Evolutionary conservation across 2,888 invertebrate species (phyloP).

Genomic region (Adela reaumurella): DNA sequence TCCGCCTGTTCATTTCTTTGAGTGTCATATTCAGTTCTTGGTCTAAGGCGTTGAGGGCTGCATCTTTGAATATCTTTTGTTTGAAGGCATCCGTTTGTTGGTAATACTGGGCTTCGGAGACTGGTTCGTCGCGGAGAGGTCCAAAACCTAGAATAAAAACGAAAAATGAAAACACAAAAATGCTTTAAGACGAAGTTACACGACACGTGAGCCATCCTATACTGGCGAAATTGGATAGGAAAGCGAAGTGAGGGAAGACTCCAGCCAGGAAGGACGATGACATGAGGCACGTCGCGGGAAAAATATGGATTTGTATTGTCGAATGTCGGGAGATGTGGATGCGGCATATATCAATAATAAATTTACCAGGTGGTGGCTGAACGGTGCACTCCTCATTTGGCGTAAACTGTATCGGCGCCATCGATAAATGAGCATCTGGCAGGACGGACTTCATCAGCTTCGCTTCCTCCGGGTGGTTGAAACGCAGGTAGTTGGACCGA

Average conservation of each 20-base stretch:
- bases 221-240: too few relatives aligned
- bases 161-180: too few relatives aligned
- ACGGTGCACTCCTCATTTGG: slow-evolving; percentile 31
- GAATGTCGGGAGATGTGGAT: too few relatives aligned
- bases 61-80: slow-evolving; percentile 36
- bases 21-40: slow-evolving; percentile 44
- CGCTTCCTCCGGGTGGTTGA: slow-evolving; percentile 90
- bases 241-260: too few relatives aligned
- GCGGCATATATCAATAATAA: too few relatives aligned
- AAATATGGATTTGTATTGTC: too few relatives aligned
- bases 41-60: slow-evolving; percentile 32
- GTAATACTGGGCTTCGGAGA: slow-evolving; percentile 23
- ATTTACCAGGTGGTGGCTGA: neutral
- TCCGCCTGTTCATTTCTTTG: slow-evolving; percentile 52
- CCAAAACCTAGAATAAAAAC: slow-evolving; percentile 27
- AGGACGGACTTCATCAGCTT: slow-evolving; percentile 81
- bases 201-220: too few relatives aligned
- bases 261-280: too few relatives aligned
- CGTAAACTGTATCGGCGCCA: slow-evolving; percentile 71
- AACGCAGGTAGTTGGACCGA: slow-evolving; percentile 85
- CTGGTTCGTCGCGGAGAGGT: slow-evolving; percentile 22
- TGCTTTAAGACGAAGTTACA: too few relatives aligned
- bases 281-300: too few relatives aligned
- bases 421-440: slow-evolving; percentile 71
- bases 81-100: slow-evolving; percentile 20